Evolutionary conservation across 1,140 invertebrate genomes (phyloP), one percentile per base, ranked within the genome.

Genomic region (Eriosoma lanigerum): DNA sequence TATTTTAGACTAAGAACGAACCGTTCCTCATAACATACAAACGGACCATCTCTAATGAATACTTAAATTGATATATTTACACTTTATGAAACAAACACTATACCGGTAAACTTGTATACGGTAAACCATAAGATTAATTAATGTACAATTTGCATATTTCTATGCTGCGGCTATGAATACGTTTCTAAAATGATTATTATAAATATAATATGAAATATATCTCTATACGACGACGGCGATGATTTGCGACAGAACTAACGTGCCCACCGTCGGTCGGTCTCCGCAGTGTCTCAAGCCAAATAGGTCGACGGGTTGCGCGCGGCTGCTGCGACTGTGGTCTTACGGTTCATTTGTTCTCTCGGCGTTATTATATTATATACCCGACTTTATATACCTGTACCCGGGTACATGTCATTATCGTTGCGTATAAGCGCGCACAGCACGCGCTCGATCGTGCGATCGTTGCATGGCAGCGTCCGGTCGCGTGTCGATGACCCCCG

Each of bases 271-370:
- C n/a, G n/a, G 60, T 62, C 29, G 3, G 32, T 38, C 32, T 38
- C 32, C 32, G 8, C 29, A 32, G 32, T 32, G 60, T 62, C 44
- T n/a, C 48, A 54, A 73, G 70, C 70, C 48, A 73, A 73, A 73
- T 73, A 73, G 70, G 70, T 73, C 70, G 48, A 73, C 70, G 26
- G 50, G 70, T 73, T 73, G n/a, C n/a, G n/a, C n/a, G n/a, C n/a
- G n/a, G n/a, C n/a, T n/a, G 52, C 46, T 5, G 6, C 13, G 32
- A 38, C 32, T 8, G 32, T 15, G 46, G n/a, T 8, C 68, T 72
- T 72, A 72, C 68, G 68, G 70, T 73, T 54, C 29, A 52, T 48
- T 70, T 38, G 60, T 6, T 13, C 5, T 21, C 1, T 24, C 24
- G 0, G 6, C 13, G 58, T 24, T 24, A 58, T 26, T 58, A 24